phyloP scores from a whole-genome alignment of 2,113 vertebrate species.

The Orientallactaga bullata region DNA sequence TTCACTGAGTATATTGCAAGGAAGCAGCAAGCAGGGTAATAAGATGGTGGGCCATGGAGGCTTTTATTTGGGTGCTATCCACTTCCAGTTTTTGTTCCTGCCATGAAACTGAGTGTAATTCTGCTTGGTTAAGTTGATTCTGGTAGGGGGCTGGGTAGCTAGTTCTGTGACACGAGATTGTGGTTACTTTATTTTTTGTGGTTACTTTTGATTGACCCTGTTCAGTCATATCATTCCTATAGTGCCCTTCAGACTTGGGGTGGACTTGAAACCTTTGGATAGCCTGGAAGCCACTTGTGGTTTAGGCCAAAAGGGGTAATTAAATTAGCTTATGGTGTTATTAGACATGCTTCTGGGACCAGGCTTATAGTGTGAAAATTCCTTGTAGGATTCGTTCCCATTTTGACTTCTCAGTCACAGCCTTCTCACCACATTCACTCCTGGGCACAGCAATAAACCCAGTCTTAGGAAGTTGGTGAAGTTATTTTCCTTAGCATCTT shows the following conservation, averaged over 20 bases:
- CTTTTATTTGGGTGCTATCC: neutral
- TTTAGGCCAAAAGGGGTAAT: neutral
- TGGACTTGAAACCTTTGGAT: too few species aligned
- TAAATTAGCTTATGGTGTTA: neutral
- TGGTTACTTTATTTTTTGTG: neutral
- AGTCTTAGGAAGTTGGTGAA: too few species aligned
- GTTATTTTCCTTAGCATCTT: too few species aligned
- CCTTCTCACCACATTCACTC: too few species aligned
- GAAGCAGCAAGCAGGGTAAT: neutral
- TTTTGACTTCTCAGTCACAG: too few species aligned
- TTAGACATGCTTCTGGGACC: neutral
- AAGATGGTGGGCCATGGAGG: neutral
- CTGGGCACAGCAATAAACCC: too few species aligned
- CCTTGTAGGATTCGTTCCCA: too few species aligned
- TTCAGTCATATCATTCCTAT: neutral
- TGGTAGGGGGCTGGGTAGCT: too few species aligned
- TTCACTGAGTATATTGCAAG: too few species aligned
- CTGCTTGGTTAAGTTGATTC: neutral
- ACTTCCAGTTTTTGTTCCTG: neutral
- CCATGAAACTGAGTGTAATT: neutral
- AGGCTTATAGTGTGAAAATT: neutral
- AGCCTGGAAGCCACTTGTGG: too few species aligned
- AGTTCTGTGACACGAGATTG: neutral
- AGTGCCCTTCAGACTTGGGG: neutral
- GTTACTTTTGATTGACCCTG: too few species aligned